phyloP scores from a whole-genome alignment of 2,888 invertebrate genomes.

The Strigamia transsilvanica region DNA sequence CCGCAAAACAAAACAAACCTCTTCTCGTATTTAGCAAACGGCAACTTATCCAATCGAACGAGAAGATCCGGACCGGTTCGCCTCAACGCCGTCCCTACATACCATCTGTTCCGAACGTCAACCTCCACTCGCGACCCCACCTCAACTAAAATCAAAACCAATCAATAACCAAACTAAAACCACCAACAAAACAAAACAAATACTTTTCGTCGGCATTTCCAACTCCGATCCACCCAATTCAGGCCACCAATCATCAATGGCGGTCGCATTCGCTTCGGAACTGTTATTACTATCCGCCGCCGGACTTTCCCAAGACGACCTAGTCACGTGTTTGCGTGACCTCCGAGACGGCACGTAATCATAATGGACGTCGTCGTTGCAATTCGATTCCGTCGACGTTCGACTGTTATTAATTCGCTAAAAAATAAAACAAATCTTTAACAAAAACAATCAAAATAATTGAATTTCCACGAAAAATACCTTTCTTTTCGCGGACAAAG shows the following conservation, averaged over 20 bases:
- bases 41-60: constrained; percentile 50
- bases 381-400: neutral
- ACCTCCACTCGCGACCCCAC: constrained; percentile 39
- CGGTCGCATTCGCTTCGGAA: neutral
- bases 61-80: neutral
- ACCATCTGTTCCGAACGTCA: constrained; percentile 5
- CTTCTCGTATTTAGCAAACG: constrained; percentile 45
- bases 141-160: constrained; percentile 1
- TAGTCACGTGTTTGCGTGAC: neutral
- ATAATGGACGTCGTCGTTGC: neutral
- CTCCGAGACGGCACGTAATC: neutral
- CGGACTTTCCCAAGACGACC: neutral
- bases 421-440: neutral
- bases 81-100: neutral
- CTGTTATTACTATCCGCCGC: neutral
- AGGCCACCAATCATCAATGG: neutral
- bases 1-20: neutral
- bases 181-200: neutral
- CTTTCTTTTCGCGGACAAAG: neutral
- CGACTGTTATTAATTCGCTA: neutral
- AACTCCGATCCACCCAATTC: neutral
- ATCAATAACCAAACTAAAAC: neutral
- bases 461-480: neutral
- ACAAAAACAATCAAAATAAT: neutral
- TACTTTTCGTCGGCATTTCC: neutral